These are phyloP conservation scores for Halisarca cf. caerulea DNA, from an alignment of 37 sponge, comb jelly and placozoan species.

Conservation along the genomic window DNA sequence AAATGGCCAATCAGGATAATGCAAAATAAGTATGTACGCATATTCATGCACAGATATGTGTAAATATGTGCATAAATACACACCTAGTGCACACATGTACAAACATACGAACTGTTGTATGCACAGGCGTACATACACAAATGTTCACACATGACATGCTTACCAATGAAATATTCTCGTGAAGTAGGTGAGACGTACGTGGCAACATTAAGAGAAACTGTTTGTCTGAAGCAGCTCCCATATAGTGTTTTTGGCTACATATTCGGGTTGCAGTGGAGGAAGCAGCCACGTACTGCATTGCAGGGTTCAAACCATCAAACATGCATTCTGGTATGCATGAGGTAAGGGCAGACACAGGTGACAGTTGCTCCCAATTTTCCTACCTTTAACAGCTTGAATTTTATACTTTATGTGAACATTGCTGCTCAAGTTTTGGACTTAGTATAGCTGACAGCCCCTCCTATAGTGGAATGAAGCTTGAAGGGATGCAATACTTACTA, in stretches of 20 bases:
- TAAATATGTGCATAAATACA: no score
- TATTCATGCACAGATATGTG: no score
- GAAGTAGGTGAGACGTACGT: constrained; percentile 13
- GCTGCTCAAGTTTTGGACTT: constrained; percentile 66
- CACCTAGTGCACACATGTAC: no score
- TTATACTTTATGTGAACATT: constrained; percentile 54
- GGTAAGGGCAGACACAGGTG: constrained; percentile 79
- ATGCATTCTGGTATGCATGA: constrained; percentile 52
- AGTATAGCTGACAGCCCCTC: constrained; percentile 54
- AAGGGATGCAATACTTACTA: constrained; percentile 69
- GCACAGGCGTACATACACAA: no score
- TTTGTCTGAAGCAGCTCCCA: constrained; percentile 32
- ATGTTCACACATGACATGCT: neutral
- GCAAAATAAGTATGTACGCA: no score
- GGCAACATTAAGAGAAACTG: constrained; percentile 54
- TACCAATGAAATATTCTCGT: constrained; percentile 44
- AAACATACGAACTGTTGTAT: no score
- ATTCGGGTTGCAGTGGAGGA: constrained; percentile 39
- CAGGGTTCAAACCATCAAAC: constrained; percentile 34
- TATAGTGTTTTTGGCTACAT: constrained; percentile 46
- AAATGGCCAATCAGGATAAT: no score
- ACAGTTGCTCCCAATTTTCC: constrained; percentile 59
- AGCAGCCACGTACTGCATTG: constrained; percentile 40
- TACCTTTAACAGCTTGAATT: constrained; percentile 39
- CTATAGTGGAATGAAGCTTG: constrained; percentile 33